Evolutionary conservation across 2,888 invertebrate genomes (phyloP).

Genomic region (Lottia gigantea): DNA sequence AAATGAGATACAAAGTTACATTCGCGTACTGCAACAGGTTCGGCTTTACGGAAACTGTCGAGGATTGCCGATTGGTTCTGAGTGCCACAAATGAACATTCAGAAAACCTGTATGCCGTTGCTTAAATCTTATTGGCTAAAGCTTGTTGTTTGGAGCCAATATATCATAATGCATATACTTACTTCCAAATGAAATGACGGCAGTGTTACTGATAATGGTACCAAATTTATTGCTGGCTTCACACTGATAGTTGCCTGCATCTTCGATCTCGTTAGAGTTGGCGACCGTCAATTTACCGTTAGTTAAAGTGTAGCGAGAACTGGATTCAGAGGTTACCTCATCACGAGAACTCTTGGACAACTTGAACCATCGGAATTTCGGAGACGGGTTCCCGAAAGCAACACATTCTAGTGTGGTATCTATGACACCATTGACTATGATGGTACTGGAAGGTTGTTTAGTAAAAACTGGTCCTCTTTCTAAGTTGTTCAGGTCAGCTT

Average conservation of each 20-base stretch:
- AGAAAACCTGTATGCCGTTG: no score
- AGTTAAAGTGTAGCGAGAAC: constrained; percentile 79
- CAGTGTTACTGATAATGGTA: constrained; percentile 87
- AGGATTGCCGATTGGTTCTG: no score
- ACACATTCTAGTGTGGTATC: constrained; percentile 62
- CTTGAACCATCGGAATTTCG: constrained; percentile 89
- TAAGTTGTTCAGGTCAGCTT: constrained; percentile 80
- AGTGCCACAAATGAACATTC: no score
- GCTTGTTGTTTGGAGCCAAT: no score
- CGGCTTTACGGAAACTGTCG: no score
- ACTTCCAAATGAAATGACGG: constrained; percentile 85
- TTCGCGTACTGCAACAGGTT: no score
- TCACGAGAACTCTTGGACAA: constrained; percentile 21
- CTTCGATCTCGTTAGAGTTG: constrained; percentile 79
- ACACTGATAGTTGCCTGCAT: constrained; percentile 91
- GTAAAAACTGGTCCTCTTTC: constrained; percentile 90
- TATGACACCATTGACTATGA: constrained; percentile 78
- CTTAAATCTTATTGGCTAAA: no score
- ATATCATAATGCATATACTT: constrained; percentile 41
- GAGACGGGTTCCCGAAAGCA: constrained; percentile 82
- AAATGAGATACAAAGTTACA: no score
- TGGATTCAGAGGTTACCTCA: constrained; percentile 18
- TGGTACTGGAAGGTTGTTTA: constrained; percentile 84
- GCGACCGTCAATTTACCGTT: constrained; percentile 92
- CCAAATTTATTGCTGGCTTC: constrained; percentile 89